A percentile compares a stretch with the other conserved stretches of the same genome.
Conservation (phyloP, 2,888 invertebrate genomes). For the Dinocampus coccinellae region DNA sequence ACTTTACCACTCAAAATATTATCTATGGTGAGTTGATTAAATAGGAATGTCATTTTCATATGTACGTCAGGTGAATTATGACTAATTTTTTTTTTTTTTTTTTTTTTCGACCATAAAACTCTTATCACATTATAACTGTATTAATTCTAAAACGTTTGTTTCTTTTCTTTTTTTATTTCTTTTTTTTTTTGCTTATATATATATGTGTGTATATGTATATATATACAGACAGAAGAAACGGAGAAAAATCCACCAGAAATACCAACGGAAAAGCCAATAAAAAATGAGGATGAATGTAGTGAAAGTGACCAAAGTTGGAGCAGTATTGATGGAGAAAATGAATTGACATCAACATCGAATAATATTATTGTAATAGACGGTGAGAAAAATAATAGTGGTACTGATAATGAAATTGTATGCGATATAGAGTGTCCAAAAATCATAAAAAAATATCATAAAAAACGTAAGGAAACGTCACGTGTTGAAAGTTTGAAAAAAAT, state of each 20-base stretch:
- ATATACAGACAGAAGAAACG: conserved; percentile 2
- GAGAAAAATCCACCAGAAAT: conserved; percentile 21
- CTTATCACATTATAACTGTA: not conserved
- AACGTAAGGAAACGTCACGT: conserved; percentile 38
- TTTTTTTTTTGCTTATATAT: too few relatives aligned
- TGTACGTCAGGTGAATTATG: too few relatives aligned
- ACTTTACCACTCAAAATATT: conserved; percentile 47
- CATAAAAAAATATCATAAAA: conserved; percentile 32
- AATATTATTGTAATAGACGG: conserved; percentile 21
- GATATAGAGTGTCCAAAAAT: conserved; percentile 11
- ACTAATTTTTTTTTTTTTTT: not conserved
- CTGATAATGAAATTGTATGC: conserved; percentile 11
- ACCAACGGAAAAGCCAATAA: conserved; percentile 4
- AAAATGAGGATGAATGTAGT: conserved; percentile 48
- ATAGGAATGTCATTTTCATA: conserved; percentile 1
- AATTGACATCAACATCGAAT: not conserved
- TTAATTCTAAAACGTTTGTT: not conserved
- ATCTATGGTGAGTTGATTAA: conserved; percentile 38
- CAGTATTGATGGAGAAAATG: conserved; percentile 51
- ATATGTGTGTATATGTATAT: too few relatives aligned
- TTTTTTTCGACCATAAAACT: not conserved
- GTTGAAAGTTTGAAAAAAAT: conserved; percentile 27
- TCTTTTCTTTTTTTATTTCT: not conserved
- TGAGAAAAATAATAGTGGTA: conserved; percentile 5
- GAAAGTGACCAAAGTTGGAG: conserved; percentile 39